Base-by-base conservation (phyloP, 64 coral and sea anemone genomes). In the Pachyseris speciosa region DNA sequence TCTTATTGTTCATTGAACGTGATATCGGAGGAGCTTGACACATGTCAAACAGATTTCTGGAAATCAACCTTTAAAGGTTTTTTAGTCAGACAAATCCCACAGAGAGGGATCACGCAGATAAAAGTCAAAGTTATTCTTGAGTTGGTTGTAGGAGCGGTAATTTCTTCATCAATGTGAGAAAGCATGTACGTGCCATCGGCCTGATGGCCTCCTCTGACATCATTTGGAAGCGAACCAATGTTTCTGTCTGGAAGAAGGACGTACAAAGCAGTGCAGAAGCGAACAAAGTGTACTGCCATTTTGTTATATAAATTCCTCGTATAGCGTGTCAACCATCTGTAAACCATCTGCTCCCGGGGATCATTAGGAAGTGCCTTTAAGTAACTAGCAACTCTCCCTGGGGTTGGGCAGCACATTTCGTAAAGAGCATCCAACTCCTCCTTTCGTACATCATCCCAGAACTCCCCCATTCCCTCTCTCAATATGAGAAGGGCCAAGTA, bases 391-490 rank as follows among this genome's bases (percentile, higher is more conserved):
- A 89, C 53, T 64, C 64, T 37, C 19, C 31, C 42, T 42, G 53
- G 30, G 37, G 88, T 90, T 20, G 64, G 55, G 22, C 28, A 44
- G 7, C 43, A 78, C 7, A 80, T 48, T 0, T 67, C 1, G 61
- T 69, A 90, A 8, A 90, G 25, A 2, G 40, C 55, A 69, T 78
- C 25, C 15, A 92, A 33, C 36, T 92, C 63, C 12, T 77, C 53
- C 28, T 8, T 74, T 31, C 33, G 65, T 9, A 77, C 27, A 8
- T 28, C 39, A 20, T 76, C 24, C 72, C 90, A 92, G 22, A 89
- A 64, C 25, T 60, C 33, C n/a, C 78, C 89, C 78, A 91, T 84
- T 4, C 89, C 89, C 5, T 84, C 51, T 73, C 78, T 42, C 5
- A 91, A 19, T 32, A 74, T 83, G 13, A 29, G 13, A 29, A 78